Conservation (phyloP, 2,888 invertebrate species). For the Chymomyza procnemis region DNA sequence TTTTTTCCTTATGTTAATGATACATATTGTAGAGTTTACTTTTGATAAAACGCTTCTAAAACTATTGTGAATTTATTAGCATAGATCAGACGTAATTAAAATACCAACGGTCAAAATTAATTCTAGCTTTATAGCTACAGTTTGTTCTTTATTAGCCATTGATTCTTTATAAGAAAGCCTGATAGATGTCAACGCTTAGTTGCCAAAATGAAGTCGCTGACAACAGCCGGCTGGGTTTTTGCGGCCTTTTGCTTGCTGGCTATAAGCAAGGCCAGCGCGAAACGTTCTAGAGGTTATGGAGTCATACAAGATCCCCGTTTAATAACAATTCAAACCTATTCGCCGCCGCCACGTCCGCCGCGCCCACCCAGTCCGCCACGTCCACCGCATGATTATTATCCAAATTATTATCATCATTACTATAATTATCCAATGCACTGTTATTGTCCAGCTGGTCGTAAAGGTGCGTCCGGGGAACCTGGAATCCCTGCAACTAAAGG, state of each 20-base stretch:
- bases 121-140: too few relatives aligned
- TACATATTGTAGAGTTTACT: too few relatives aligned
- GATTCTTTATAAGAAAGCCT: background rate
- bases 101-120: background rate
- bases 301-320: background rate
- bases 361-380: background rate
- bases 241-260: background rate
- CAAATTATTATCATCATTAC: background rate
- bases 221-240: background rate
- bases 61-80: background rate
- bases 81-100: background rate
- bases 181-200: background rate
- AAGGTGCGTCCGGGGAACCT: background rate
- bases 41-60: too few relatives aligned
- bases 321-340: background rate
- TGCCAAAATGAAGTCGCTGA: background rate
- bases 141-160: background rate
- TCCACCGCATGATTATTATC: slow-evolving; percentile 26
- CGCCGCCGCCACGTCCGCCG: background rate
- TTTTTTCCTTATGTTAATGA: too few relatives aligned
- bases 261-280: background rate
- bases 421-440: slow-evolving; percentile 14
- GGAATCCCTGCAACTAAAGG: background rate
- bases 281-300: background rate
- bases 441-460: slow-evolving; percentile 30